Evolutionary conservation across 1,140 invertebrate species (phyloP), one percentile per base, ranked within the genome.

Genomic region (Lamellibrachia luymesi): DNA sequence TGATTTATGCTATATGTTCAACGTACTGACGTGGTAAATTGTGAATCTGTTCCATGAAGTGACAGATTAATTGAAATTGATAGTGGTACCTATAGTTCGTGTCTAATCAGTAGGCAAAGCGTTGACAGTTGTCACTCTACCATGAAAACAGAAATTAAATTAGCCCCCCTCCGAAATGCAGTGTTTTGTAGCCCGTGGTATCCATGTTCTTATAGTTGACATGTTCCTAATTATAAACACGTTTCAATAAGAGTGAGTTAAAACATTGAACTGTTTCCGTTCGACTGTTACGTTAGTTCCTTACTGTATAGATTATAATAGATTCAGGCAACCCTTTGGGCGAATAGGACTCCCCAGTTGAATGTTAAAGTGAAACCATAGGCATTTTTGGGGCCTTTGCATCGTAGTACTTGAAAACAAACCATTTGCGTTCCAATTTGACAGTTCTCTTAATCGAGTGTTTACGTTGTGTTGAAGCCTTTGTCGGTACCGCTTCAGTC

Each of bases 51-150:
- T 10, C 13, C 8, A 17, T 10, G 64, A 10, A 10, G 25, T 80
- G 64, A 80, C 64, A 80, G 64, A 80, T 22, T 80, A 80, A 80
- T 80, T 80, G 64, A 80, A 80, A 80, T 80, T 80, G 64, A 80
- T 80, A 80, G 64, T 80, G 64, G 64, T 80, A 10, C 64, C 64
- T 80, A 22, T 10, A 22, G 17, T 80, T 80, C 17, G 64, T 17
- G 64, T 80, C 64, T 80, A 80, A 22, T 80, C 64, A 22, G 64
- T 17, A 80, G 13, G 64, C 64, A 80, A 80, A 2, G 2, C 25
- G 64, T 22, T 80, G 64, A 80, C 64, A 80, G 64, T 80, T 22
- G 64, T 80, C 64, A 80, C 64, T 80, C 1, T 22, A 80, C 64
- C 13, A 8, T 10, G 64, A 80, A 80, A 80, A 2, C 7, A 22